phyloP scores from a whole-genome alignment of 2,797 vertebrate genomes.

The Podargus strigoides region DNA sequence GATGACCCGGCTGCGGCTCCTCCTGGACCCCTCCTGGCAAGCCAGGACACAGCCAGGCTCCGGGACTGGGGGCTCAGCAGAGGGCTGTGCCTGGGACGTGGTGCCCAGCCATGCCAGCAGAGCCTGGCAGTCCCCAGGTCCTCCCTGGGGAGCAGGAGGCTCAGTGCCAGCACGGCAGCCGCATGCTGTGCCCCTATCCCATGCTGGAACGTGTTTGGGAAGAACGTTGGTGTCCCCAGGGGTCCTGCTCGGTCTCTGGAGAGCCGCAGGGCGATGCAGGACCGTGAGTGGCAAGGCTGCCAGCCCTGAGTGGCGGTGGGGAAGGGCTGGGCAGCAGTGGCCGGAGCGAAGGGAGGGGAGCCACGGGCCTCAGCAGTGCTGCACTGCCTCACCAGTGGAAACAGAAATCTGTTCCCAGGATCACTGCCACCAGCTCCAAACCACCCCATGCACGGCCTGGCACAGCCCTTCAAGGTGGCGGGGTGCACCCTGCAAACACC shows the following conservation, averaged over 20 bases:
- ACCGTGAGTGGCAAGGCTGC: background rate
- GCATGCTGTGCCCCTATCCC: background rate
- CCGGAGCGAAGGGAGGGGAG: constrained; percentile 47
- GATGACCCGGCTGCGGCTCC: background rate
- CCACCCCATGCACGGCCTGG: background rate
- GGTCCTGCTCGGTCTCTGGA: fast-evolving
- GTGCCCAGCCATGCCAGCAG: background rate
- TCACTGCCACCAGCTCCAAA: background rate
- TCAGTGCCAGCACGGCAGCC: background rate
- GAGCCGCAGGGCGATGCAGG: fast-evolving
- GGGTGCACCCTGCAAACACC: background rate
- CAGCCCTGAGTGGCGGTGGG: background rate
- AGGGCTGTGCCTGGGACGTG: fast-evolving
- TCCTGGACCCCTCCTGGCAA: fast-evolving
- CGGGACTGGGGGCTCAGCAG: background rate
- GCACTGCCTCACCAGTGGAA: background rate
- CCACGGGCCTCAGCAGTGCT: background rate
- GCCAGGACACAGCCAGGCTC: background rate
- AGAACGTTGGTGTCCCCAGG: fast-evolving
- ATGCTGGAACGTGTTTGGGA: fast-evolving
- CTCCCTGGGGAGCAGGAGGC: background rate
- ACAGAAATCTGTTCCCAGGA: background rate
- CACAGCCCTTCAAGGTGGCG: fast-evolving
- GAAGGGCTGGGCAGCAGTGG: background rate
- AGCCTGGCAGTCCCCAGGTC: background rate